phyloP scores from a whole-genome alignment of 2,797 vertebrate species.

The Hybognathus amarus region DNA sequence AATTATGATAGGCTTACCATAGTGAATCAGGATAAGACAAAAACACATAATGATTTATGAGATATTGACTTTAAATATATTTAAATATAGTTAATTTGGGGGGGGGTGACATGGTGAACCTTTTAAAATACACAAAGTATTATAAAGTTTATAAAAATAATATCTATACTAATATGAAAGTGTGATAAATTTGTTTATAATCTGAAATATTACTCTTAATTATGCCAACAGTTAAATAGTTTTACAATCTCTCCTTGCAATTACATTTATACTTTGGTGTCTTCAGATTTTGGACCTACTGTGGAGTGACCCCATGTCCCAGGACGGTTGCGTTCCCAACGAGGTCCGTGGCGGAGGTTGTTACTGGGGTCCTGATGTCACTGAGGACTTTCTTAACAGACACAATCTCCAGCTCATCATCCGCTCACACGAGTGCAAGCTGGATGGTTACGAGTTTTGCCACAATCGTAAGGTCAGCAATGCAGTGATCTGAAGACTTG shows the following conservation, averaged over 20 bases:
- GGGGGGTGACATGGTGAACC: not conserved
- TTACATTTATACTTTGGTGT: not conserved
- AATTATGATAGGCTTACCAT: no score
- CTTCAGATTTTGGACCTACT: constrained; percentile 88
- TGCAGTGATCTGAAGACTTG: not conserved
- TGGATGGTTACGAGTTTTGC: constrained; percentile 94
- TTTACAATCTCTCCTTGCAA: not conserved
- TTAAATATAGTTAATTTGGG: no score
- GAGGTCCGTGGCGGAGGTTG: constrained; percentile 89
- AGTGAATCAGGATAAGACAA: no score
- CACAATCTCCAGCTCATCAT: constrained; percentile 89
- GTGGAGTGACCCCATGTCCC: constrained; percentile 91
- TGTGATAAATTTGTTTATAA: not conserved
- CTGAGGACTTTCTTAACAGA: constrained; percentile 82
- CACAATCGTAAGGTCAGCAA: constrained; percentile 86
- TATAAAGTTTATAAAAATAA: not conserved
- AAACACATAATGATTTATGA: no score
- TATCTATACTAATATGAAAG: not conserved
- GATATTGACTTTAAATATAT: no score
- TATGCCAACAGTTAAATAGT: not conserved
- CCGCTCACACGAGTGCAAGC: constrained; percentile 95
- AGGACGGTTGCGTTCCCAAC: constrained; percentile 87
- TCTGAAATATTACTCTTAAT: not conserved
- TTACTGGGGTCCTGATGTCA: constrained; percentile 94
- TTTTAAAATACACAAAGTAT: not conserved